phyloP scores from a whole-genome alignment of 2,113 vertebrate genomes.

The Hemibagrus wyckioides region DNA sequence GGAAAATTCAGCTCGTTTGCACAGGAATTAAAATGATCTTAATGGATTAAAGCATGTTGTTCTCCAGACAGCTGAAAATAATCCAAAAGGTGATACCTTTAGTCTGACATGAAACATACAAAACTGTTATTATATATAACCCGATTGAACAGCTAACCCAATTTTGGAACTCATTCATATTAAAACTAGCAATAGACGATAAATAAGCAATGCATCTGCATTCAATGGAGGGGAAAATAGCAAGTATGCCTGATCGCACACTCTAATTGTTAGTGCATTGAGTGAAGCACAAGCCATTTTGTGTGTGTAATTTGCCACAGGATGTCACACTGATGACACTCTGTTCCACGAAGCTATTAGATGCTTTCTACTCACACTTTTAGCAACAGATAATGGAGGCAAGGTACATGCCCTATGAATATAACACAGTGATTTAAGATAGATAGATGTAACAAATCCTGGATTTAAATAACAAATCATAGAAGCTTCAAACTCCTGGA shows the following conservation, averaged over 20 bases:
- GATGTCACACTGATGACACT: conserved; percentile 7
- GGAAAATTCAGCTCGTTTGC: background rate
- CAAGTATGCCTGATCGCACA: background rate
- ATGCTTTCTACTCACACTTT: background rate
- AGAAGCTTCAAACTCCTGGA: background rate
- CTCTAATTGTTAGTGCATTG: background rate
- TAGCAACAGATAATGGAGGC: background rate
- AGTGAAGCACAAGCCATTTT: background rate
- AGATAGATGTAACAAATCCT: background rate
- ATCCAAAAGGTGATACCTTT: background rate
- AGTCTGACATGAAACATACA: background rate
- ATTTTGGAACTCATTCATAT: background rate
- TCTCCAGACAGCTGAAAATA: background rate
- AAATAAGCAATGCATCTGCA: background rate
- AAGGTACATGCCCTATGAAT: background rate
- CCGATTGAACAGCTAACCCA: background rate
- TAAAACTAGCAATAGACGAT: background rate
- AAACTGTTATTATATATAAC: background rate
- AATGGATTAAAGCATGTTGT: background rate
- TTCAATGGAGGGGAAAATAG: background rate
- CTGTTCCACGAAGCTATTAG: background rate
- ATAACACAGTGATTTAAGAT: too few relatives aligned
- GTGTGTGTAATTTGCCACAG: background rate
- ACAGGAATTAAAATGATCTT: background rate
- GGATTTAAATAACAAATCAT: background rate